phyloP scores from a whole-genome alignment of 2,797 vertebrate genomes.

The Hapalemur alaotrensis region DNA sequence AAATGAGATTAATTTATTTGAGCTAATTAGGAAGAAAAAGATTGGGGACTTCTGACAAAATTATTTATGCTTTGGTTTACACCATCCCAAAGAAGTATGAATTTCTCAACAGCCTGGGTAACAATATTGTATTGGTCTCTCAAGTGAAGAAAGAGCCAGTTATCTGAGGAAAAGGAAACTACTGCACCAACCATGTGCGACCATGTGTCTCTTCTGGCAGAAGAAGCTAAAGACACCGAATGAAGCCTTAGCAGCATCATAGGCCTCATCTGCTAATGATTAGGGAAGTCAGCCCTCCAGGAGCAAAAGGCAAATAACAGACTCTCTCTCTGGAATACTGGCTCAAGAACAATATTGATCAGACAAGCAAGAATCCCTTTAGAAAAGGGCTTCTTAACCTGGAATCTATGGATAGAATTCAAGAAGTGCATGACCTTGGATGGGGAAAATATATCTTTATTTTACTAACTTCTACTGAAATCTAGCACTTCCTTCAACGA shows the following conservation, averaged over 20 bases:
- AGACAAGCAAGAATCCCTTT: background rate
- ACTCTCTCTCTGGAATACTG: background rate
- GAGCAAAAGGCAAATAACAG: background rate
- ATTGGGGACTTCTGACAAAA: conserved; percentile 1
- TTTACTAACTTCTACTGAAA: background rate
- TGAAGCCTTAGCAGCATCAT: fast-evolving
- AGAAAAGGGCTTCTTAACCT: background rate
- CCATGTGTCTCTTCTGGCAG: background rate
- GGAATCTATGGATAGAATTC: background rate
- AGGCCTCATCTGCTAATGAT: background rate
- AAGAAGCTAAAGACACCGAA: background rate
- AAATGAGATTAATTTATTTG: conserved; percentile 44
- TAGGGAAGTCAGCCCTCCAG: background rate
- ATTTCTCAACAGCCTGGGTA: conserved; percentile 18
- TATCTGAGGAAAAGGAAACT: background rate
- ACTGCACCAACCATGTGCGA: background rate
- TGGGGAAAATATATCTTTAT: background rate
- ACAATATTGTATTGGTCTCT: background rate
- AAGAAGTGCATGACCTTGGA: background rate
- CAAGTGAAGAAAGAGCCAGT: conserved; percentile 30
- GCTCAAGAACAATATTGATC: background rate
- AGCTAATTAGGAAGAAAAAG: conserved; percentile 38
- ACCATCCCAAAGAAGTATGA: conserved; percentile 21
- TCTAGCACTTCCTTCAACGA: background rate
- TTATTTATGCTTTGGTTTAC: conserved; percentile 14